Evolutionary conservation across 2,113 vertebrate genomes (phyloP).

Genomic region (Gopherus evgoodei): DNA sequence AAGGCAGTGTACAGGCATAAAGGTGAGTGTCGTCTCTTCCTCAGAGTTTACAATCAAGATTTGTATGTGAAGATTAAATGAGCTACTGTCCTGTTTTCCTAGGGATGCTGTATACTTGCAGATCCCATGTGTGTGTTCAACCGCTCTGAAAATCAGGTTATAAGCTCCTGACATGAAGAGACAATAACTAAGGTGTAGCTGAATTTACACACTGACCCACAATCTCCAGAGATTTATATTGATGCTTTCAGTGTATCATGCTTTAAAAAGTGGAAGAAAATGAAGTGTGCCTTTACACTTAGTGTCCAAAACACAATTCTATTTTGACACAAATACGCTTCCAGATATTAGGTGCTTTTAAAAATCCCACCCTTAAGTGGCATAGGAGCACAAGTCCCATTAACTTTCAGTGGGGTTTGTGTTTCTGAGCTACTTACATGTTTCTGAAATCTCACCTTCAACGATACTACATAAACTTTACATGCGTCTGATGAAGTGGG

Average conservation of each 20-base stretch:
- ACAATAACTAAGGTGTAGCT: not conserved
- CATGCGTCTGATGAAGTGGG: no score
- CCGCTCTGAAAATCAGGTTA: not conserved
- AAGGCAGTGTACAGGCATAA: not conserved
- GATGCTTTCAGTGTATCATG: not conserved
- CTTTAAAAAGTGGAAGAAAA: not conserved
- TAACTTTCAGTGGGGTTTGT: not conserved
- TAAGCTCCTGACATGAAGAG: not conserved
- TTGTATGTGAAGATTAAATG: not conserved
- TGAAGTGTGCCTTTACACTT: not conserved
- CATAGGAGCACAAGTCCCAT: not conserved
- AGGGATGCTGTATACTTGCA: not conserved
- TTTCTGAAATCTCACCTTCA: not conserved
- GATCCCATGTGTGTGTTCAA: not conserved
- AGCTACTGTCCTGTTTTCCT: not conserved
- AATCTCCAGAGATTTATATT: fast-evolving
- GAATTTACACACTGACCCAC: fast-evolving
- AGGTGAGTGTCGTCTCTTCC: not conserved
- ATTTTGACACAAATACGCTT: not conserved
- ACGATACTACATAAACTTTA: not conserved
- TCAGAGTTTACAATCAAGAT: not conserved
- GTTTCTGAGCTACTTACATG: not conserved
- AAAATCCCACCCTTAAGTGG: not conserved
- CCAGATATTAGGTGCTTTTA: not conserved
- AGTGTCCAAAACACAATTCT: not conserved